Evolutionary conservation across 2,888 invertebrate genomes (phyloP).

Genomic region (Diogma glabrata): DNA sequence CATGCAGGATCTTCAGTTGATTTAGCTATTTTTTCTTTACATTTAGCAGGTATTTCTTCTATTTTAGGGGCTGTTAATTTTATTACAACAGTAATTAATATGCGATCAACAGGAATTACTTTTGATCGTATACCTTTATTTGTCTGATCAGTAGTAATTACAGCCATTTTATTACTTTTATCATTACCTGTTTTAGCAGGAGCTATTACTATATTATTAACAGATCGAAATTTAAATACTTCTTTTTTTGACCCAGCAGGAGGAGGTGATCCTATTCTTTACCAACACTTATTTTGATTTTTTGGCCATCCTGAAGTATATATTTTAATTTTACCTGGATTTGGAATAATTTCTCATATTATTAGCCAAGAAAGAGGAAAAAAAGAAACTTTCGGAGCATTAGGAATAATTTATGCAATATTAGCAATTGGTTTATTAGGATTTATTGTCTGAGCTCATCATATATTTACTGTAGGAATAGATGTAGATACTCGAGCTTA

Average conservation of each 20-base stretch:
- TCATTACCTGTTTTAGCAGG: slow-evolving; percentile 67
- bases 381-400: slow-evolving; percentile 57
- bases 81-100: neutral
- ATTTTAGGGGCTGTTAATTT: slow-evolving; percentile 26
- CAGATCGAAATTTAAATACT: slow-evolving; percentile 77
- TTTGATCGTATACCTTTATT: slow-evolving; percentile 54
- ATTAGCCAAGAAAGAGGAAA: slow-evolving; percentile 54
- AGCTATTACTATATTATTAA: slow-evolving; percentile 67
- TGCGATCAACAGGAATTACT: slow-evolving; percentile 38
- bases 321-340: neutral
- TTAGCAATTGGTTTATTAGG: slow-evolving; percentile 68
- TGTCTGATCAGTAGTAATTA: slow-evolving; percentile 50
- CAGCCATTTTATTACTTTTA: slow-evolving; percentile 50
- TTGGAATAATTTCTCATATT: neutral
- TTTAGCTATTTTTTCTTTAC: slow-evolving; percentile 63
- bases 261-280: too few relatives aligned
- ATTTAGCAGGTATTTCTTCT: slow-evolving; percentile 53
- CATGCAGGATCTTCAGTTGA: slow-evolving; percentile 45
- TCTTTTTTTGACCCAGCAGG: too few relatives aligned
- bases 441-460: slow-evolving; percentile 76
- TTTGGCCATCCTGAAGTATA: slow-evolving; percentile 70
- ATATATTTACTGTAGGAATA: slow-evolving; percentile 76
- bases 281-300: slow-evolving; percentile 79
- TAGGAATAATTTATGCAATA: slow-evolving; percentile 79
- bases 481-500: slow-evolving; percentile 68